Evolutionary conservation across 37 sponge, comb jelly and placozoan genomes (phyloP), one percentile per base, ranked within the genome.

Genomic region (Cladorhizidae sp.): DNA sequence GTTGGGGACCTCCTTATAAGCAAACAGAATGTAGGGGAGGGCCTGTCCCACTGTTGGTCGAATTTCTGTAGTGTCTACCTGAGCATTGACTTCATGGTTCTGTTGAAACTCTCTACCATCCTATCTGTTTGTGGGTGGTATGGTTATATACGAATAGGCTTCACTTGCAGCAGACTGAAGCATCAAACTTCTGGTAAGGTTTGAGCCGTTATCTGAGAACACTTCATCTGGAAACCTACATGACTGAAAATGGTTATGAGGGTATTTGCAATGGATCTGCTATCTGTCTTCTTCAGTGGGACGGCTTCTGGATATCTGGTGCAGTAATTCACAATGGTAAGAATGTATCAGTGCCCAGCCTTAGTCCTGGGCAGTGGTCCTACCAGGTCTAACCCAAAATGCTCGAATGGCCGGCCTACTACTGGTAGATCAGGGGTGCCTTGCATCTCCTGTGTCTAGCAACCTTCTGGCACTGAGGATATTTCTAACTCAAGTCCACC

Each of bases 1-100:
- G 20, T 70, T 18, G 6, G 71, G 71, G 9, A 37, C 71, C 71
- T 70, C 71, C 8, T 40, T 59, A n/a, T n/a, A n/a, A n/a, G n/a
- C n/a, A n/a, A n/a, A n/a, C n/a, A n/a, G n/a, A n/a, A n/a, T n/a
- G n/a, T 36, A 23, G 55, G 55, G 55, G 17, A 12, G 12, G 55
- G 17, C 55, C 17, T 54, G 55, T 54, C 55, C 55, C 55, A 54
- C 17, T 54, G 55, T 12, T 54, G 12, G 17, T 54, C 55, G 17
- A 54, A 54, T 54, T 54, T 54, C 55, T 54, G 55, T 17, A 54
- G 12, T 12, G 17, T 17, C 17, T 54, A 20, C 17, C 55, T 12
- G 17, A 54, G 55, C 55, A 54, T 54, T 20, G 17, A 20, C 17
- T 54, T 54, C 17, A 54, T 12, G 12, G 55, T 54, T 12, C 17